These are phyloP conservation scores for Pyrrhia umbra DNA, from an alignment of 2,888 invertebrate genomes.

Conservation along the genomic window DNA sequence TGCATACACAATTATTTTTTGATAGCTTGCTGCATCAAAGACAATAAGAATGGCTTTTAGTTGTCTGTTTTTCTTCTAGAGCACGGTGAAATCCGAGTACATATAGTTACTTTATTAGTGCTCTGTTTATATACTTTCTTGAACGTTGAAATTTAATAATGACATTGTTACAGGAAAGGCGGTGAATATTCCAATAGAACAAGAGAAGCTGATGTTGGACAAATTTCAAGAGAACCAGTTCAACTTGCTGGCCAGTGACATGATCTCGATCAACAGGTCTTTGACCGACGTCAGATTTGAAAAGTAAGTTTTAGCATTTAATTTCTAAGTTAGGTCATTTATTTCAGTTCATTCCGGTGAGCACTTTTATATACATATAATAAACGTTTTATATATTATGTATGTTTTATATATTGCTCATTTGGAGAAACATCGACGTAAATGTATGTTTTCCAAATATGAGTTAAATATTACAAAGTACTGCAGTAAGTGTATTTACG, in stretches of 20 bases:
- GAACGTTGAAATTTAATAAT: conserved; percentile 19
- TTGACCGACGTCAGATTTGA: conserved; percentile 98
- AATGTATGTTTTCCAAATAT: too few relatives aligned
- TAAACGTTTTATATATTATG: too few relatives aligned
- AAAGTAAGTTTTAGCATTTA: conserved; percentile 91
- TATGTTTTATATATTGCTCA: too few relatives aligned
- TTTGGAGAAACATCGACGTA: too few relatives aligned
- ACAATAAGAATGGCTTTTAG: too few relatives aligned
- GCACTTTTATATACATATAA: too few relatives aligned
- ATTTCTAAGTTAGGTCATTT: too few relatives aligned
- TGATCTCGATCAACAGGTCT: conserved; percentile 98
- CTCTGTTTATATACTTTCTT: background rate
- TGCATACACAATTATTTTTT: too few relatives aligned
- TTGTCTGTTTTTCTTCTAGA: background rate
- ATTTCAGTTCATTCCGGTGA: too few relatives aligned
- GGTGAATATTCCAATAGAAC: conserved; percentile 96
- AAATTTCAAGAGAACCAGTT: conserved; percentile 99
- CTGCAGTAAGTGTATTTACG: too few relatives aligned
- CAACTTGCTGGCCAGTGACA: conserved; percentile 99
- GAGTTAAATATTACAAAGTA: too few relatives aligned
- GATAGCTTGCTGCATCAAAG: too few relatives aligned
- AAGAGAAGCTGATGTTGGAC: conserved; percentile 97
- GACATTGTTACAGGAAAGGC: conserved; percentile 90
- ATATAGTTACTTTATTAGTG: background rate
- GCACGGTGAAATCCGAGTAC: background rate